Conservation (phyloP, 1,140 invertebrate species). For the Pseudomyrmex concolor region DNA sequence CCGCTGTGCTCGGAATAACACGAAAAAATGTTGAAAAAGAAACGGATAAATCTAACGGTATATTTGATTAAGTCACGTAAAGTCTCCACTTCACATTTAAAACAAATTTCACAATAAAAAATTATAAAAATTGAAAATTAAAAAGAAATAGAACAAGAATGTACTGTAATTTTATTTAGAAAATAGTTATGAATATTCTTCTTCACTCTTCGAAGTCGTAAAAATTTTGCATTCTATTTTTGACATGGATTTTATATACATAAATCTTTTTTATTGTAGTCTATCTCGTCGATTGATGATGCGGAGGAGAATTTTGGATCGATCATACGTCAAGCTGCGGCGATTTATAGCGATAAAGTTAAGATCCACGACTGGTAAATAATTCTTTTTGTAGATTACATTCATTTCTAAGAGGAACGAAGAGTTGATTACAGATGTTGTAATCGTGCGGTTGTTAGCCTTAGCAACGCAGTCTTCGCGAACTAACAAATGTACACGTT, state of each 20-base stretch:
- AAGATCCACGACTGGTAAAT: slow-evolving; percentile 74
- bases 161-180: no score
- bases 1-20: no score
- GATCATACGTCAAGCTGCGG: slow-evolving; percentile 52
- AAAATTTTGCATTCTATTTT: no score
- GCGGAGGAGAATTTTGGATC: slow-evolving; percentile 47
- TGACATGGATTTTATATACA: neutral
- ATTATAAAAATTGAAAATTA: no score
- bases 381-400: neutral
- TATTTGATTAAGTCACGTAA: no score
- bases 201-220: no score
- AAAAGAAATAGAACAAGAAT: no score
- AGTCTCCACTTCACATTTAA: no score
- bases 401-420: neutral
- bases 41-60: no score
- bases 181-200: no score
- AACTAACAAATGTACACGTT: neutral
- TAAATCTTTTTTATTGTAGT: slow-evolving; percentile 57
- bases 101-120: no score
- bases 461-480: slow-evolving; percentile 34
- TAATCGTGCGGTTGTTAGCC: slow-evolving; percentile 15
- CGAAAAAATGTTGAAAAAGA: no score
- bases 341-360: slow-evolving; percentile 71
- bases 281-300: slow-evolving; percentile 41
- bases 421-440: neutral